A percentile compares a stretch with the other conserved stretches of the same genome.
Conservation (phyloP, 2,797 vertebrate species). For the Gallinago solitaria region DNA sequence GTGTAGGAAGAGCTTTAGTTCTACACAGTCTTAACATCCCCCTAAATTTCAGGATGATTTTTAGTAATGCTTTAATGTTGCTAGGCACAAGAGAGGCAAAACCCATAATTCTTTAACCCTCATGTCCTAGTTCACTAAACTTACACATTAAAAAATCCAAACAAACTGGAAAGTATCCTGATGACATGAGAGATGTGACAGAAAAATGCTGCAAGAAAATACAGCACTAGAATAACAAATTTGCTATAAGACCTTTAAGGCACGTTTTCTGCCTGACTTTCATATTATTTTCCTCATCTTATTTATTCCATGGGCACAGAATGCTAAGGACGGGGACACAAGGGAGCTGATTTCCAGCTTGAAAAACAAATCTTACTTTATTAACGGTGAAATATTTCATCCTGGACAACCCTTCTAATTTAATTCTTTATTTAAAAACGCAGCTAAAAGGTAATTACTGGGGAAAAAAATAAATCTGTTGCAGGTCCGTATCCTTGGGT, state of each 20-base stretch:
- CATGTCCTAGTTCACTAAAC: neutral
- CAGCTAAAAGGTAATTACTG: neutral
- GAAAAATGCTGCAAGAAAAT: neutral
- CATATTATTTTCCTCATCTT: neutral
- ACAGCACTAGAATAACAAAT: neutral
- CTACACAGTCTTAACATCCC: neutral
- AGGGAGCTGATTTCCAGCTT: neutral
- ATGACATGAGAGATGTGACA: neutral
- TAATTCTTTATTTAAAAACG: neutral
- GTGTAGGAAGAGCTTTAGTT: neutral
- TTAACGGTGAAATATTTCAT: neutral
- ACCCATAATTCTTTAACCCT: neutral
- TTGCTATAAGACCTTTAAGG: neutral
- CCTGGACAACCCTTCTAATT: neutral
- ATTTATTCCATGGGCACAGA: neutral
- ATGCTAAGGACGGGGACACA: neutral
- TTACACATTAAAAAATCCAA: neutral
- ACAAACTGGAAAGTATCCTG: neutral
- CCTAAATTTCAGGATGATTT: neutral
- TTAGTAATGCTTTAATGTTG: neutral
- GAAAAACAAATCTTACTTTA: neutral
- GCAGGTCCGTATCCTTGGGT: neutral
- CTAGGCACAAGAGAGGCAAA: neutral
- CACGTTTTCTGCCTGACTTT: neutral
- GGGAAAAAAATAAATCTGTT: neutral